These are phyloP conservation scores for Elachura formosa DNA, from an alignment of 2,113 vertebrate genomes.

Conservation along the genomic window DNA sequence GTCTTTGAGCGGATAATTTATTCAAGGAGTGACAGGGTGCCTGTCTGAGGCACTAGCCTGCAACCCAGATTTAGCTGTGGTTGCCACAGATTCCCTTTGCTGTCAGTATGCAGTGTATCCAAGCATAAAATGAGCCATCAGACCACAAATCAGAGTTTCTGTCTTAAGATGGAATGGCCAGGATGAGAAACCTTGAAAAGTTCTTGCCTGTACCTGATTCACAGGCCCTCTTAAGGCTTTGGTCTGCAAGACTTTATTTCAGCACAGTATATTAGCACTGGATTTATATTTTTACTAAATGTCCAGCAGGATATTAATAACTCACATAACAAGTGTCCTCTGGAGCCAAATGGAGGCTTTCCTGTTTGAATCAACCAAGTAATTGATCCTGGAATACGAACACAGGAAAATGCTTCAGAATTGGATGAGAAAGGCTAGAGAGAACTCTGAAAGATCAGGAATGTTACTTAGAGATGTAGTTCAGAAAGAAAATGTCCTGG, in stretches of 20 bases:
- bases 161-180: not conserved
- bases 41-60: not conserved
- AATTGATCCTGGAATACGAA: not conserved
- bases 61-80: not conserved
- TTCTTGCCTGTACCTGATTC: not conserved
- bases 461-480: not conserved
- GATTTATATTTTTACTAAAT: not conserved
- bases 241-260: not conserved
- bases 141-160: not conserved
- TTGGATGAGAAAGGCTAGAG: not conserved
- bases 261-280: not conserved
- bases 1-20: constrained; percentile 27
- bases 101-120: not conserved
- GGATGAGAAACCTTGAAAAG: not conserved
- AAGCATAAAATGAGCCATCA: constrained; percentile 17
- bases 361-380: not conserved
- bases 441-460: not conserved
- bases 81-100: not conserved
- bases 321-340: not conserved
- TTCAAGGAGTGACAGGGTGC: constrained; percentile 31
- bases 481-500: not conserved
- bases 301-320: not conserved
- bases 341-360: not conserved
- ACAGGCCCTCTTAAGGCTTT: not conserved
- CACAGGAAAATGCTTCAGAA: not conserved